Percentiles rank a stretch among this genome's conserved stretches.
Conservation (phyloP, 2,797 vertebrate genomes). For the Nothura maculosa region DNA sequence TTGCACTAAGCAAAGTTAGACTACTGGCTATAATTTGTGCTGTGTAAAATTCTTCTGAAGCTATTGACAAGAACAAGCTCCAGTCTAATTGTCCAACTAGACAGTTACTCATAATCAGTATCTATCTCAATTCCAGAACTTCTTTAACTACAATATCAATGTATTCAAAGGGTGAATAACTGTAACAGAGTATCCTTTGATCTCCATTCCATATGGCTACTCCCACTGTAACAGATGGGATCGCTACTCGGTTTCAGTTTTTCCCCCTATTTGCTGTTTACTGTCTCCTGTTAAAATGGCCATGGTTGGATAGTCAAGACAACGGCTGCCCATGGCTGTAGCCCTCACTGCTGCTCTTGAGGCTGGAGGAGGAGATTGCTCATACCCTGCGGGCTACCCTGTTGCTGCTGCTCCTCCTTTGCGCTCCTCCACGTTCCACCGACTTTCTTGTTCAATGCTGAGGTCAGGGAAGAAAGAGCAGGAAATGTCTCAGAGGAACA, state of each 20-base stretch:
- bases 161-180: constrained; percentile 12
- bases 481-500: not conserved
- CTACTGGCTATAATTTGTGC: rapidly evolving
- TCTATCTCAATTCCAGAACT: not conserved
- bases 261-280: constrained; percentile 31
- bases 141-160: not conserved
- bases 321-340: constrained; percentile 53
- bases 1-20: not conserved
- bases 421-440: not conserved
- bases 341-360: constrained; percentile 34
- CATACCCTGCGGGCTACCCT: constrained; percentile 25
- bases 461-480: not conserved
- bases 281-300: constrained; percentile 28
- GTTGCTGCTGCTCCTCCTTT: not conserved
- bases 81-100: not conserved
- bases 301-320: constrained; percentile 36
- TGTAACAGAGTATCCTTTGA: constrained; percentile 16
- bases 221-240: constrained; percentile 65
- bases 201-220: constrained; percentile 60
- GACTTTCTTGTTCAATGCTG: not conserved
- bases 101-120: not conserved
- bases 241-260: constrained; percentile 38
- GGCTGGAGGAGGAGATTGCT: constrained; percentile 32
- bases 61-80: rapidly evolving
- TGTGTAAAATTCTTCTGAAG: rapidly evolving